Conservation (phyloP, 2,888 invertebrate genomes). For the Heliconius ismenius region DNA sequence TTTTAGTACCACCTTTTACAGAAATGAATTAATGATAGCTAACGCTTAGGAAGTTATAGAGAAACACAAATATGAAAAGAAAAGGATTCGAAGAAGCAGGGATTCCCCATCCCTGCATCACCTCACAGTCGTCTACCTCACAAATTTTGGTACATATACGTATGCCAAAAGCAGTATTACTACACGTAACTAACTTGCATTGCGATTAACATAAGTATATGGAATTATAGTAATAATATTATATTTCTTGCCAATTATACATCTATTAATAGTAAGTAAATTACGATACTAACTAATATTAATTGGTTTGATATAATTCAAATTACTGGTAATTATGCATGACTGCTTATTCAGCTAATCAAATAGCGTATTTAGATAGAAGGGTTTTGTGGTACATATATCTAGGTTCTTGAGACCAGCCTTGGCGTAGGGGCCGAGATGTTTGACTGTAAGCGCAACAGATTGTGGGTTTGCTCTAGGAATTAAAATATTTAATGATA, state of each 20-base stretch:
- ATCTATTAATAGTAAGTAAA: slow-evolving; percentile 1
- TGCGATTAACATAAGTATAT: background rate
- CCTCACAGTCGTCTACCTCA: too few species aligned
- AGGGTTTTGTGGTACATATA: background rate
- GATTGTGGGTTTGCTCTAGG: too few species aligned
- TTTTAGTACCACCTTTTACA: too few species aligned
- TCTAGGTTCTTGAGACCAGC: background rate
- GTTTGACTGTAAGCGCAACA: too few species aligned
- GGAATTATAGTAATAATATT: background rate
- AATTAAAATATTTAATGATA: too few species aligned
- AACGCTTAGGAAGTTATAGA: too few species aligned
- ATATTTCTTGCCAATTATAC: background rate
- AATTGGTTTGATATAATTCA: slow-evolving; percentile 15
- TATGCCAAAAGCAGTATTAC: background rate
- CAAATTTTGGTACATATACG: background rate
- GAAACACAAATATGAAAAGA: too few species aligned
- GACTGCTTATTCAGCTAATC: slow-evolving; percentile 8
- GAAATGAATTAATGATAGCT: too few species aligned
- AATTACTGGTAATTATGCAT: slow-evolving; percentile 17
- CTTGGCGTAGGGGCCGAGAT: too few species aligned
- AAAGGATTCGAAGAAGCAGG: too few species aligned
- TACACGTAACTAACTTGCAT: background rate
- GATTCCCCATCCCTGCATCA: too few species aligned
- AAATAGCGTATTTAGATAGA: slow-evolving; percentile 4
- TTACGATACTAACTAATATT: slow-evolving; percentile 13